Evolutionary conservation across 2,888 invertebrate species (phyloP).

Genomic region (Ochropleura plecta): DNA sequence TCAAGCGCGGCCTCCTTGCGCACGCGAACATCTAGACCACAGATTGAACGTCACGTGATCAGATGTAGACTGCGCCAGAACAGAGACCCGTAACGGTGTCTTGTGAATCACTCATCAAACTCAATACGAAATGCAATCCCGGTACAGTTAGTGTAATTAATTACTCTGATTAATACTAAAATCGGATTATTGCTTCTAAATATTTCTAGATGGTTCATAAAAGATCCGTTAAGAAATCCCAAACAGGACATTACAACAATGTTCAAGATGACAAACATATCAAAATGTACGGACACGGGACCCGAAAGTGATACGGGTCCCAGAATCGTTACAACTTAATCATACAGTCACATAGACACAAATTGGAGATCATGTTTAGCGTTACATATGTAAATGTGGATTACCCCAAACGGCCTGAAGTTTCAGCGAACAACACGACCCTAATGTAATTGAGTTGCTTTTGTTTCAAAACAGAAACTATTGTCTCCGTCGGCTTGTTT

Average conservation of each 20-base stretch:
- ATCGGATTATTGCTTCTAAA: neutral
- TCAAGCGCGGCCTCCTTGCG: conserved; percentile 62
- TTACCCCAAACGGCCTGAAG: conserved; percentile 28
- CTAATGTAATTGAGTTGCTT: conserved; percentile 52
- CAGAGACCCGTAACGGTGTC: conserved; percentile 54
- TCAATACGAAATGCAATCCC: conserved; percentile 34
- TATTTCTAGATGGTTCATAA: neutral
- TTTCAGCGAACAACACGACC: conserved; percentile 31
- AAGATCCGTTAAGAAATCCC: neutral
- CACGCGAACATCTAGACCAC: conserved; percentile 47
- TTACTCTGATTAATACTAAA: conserved; percentile 14
- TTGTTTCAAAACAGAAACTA: conserved; percentile 46
- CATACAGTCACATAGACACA: conserved; percentile 21
- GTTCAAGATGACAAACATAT: conserved; percentile 8
- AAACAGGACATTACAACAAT: neutral
- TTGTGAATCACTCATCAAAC: conserved; percentile 37
- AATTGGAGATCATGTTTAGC: conserved; percentile 41
- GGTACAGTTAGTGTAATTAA: conserved; percentile 53
- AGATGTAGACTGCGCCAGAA: conserved; percentile 47
- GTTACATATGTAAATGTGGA: conserved; percentile 54
- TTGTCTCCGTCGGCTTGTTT: conserved; percentile 48
- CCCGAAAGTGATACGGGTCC: conserved; percentile 27
- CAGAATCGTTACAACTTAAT: conserved; percentile 21
- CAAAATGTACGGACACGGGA: conserved; percentile 1
- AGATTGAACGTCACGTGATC: conserved; percentile 18